Conservation (phyloP, 2,113 vertebrate species). For the Etheostoma spectabile region DNA sequence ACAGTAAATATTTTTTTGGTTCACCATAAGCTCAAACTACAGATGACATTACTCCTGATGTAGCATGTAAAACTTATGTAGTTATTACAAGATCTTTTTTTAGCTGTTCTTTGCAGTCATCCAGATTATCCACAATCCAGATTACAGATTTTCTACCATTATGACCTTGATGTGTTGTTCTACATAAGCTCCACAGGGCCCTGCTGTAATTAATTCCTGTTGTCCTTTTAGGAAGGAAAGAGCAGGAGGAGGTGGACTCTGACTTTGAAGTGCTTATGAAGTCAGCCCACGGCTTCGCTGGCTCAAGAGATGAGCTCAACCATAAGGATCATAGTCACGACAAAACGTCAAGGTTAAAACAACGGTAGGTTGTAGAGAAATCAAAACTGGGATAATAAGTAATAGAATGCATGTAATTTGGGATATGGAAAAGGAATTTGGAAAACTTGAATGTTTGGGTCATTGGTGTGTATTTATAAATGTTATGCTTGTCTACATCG, state of each 20-base stretch:
- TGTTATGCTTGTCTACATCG: not conserved
- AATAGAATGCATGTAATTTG: not conserved
- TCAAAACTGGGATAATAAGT: not conserved
- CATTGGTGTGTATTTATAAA: not conserved
- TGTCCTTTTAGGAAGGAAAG: constrained; percentile 84
- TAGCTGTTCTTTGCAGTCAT: constrained; percentile 19
- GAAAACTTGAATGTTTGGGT: not conserved
- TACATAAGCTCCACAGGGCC: constrained; percentile 46
- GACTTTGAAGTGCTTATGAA: constrained; percentile 99
- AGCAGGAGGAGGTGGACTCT: constrained; percentile 92
- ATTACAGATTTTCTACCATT: constrained; percentile 40
- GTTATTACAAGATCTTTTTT: not conserved
- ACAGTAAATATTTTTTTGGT: not conserved
- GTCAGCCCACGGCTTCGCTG: constrained; percentile 90
- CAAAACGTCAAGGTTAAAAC: constrained; percentile 93
- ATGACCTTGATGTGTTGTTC: constrained; percentile 50
- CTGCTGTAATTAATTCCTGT: constrained; percentile 65
- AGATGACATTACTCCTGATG: not conserved
- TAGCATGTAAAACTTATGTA: not conserved
- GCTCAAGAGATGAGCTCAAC: constrained; percentile 91
- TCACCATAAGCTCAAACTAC: not conserved
- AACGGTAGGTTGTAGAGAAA: constrained; percentile 83
- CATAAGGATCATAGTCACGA: constrained; percentile 95
- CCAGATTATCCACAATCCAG: constrained; percentile 40
- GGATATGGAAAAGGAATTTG: not conserved